Conservation (phyloP, 2,113 vertebrate species). For the Trochalopteron elliotii region DNA sequence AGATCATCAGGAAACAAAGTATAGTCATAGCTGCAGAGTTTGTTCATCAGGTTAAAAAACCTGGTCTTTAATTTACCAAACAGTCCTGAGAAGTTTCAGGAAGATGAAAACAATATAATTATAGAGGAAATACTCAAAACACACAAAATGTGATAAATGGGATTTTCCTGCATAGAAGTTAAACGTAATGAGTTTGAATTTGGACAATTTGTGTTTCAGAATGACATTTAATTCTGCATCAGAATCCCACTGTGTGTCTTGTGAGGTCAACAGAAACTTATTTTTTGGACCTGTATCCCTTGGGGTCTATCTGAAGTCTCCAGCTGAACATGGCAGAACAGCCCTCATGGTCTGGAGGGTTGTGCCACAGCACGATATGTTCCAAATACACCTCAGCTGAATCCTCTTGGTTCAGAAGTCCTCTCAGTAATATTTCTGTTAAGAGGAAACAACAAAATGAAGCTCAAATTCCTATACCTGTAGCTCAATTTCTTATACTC, state of each 20-base stretch:
- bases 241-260: background rate
- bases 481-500: background rate
- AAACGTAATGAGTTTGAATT: background rate
- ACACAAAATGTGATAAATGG: background rate
- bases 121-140: background rate
- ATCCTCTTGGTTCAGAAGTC: background rate
- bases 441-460: background rate
- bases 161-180: background rate
- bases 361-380: rapidly evolving
- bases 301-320: background rate
- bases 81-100: background rate
- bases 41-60: background rate
- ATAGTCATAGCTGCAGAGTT: background rate
- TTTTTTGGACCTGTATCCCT: background rate
- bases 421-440: background rate
- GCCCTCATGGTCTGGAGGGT: background rate
- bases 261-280: background rate
- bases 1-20: background rate
- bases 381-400: background rate
- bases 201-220: background rate
- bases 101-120: background rate
- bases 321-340: background rate
- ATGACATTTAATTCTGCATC: background rate
- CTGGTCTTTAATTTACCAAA: background rate
- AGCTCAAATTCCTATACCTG: background rate